A percentile compares a stretch with the other conserved stretches of the same genome.
These are phyloP conservation scores for Nansenia antarctica DNA, from an alignment of 2,113 vertebrate genomes.

Conservation along the genomic window DNA sequence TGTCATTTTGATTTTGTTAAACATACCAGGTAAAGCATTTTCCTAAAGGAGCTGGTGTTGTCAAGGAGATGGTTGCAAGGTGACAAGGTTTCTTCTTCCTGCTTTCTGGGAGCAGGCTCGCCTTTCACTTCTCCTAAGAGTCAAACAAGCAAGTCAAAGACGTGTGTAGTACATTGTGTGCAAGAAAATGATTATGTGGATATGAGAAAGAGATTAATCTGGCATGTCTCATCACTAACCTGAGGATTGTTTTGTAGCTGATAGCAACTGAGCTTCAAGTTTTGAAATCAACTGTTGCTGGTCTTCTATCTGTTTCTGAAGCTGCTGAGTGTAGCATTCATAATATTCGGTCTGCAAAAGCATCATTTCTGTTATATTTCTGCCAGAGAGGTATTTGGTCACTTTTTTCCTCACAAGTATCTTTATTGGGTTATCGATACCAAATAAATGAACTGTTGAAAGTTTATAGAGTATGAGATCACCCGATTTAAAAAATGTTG, in stretches of 20 bases:
- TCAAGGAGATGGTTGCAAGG: conserved; percentile 63
- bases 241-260: conserved; percentile 56
- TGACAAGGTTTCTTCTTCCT: conserved; percentile 48
- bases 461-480: no score
- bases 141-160: conserved; percentile 20
- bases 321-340: conserved; percentile 83
- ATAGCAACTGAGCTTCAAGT: conserved; percentile 74
- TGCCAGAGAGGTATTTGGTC: background rate
- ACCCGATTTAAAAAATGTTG: no score
- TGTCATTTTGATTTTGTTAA: background rate
- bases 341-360: conserved; percentile 88
- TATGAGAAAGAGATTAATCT: background rate
- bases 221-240: conserved; percentile 63
- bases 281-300: conserved; percentile 84
- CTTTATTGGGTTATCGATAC: no score
- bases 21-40: conserved; percentile 69
- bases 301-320: conserved; percentile 87
- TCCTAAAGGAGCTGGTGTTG: conserved; percentile 57
- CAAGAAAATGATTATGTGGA: background rate
- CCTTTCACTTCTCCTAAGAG: conserved; percentile 70
- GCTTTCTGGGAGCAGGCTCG: conserved; percentile 52
- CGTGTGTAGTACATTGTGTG: background rate
- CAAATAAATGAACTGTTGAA: no score
- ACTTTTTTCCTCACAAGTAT: no score
- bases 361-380: conserved; percentile 15